Base-by-base conservation (phyloP, 1,140 invertebrate genomes). In the Lysiphlebus fabarum region DNA sequence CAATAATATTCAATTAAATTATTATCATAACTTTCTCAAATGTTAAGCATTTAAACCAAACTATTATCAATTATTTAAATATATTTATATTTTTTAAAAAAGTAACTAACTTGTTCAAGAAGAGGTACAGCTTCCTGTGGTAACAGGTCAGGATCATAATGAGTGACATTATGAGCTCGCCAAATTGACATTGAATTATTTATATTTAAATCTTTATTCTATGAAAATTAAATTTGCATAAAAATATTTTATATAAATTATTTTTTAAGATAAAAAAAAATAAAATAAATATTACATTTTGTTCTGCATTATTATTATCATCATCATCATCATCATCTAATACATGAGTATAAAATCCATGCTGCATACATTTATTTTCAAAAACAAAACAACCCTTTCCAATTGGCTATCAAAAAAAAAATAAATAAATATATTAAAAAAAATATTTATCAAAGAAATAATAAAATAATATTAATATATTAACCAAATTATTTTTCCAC, bases 341-440 rank as follows among this genome's bases (percentile, higher is more conserved):
- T 7, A 9, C 12, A 33, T 83, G 81, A 49, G 83, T 64, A 62
- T 86, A 85, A 65, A 83, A 85, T 4, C 88, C 88, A 62, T 87
- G 84, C 56, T 86, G 82, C 82, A 90, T 86, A 53, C 84, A 86
- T 53, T 71, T 65, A 43, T 78, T 78, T 4, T 87, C 84, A 60
- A 89, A 90, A 3, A 83, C 82, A 58, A 87, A 89, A 45, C 85
- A 86, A 0, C 86, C 86, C 0, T 82, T 81, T 3, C 87, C 87
- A 64, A 81, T 82, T 0, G 86, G 86, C 64, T 73, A 33, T 12
- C 2, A 7, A 11, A 43, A 38, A 12, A 37, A 47, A 43, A 38
- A 53, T 14, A 47, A 56, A 56, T 9, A 11, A 48, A 36, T 11
- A 43, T 7, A 2, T 44, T 6, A 53, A 48, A 11, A 50, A 11